Base-by-base conservation (phyloP, 2,113 vertebrate genomes). In the Calyptommatus sinebrachiatus region DNA sequence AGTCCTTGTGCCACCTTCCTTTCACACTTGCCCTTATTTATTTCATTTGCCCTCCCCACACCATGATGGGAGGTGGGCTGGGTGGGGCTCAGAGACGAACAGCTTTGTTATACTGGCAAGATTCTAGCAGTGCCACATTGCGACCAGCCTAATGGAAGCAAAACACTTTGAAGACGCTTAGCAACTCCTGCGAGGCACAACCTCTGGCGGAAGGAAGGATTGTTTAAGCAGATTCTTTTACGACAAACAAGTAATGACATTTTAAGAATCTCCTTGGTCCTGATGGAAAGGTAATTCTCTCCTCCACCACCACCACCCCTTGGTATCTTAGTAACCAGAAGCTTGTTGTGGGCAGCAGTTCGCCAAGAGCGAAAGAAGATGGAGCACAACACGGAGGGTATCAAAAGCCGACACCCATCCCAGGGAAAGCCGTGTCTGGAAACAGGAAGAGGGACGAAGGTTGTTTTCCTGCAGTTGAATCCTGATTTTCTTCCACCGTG, bases 121-220 rank as follows among this genome's bases (percentile, higher is more conserved):
- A 41, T 63, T 50, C 85, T 67, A 79, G 84, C 84, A 80, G 57
- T 50, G 70, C 82, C 83, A 63, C 7, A 29, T 65, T 88, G 75
- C 68, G 84, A 83, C 79, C 77, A 16, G 5, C 77, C 81, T 78
- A 84, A 88, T 83, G 61, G 75, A 60, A 67, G 66, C 46, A 61
- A 82, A 76, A 71, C 21, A 79, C 69, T 29, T 1, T n/a, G 83
- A 71, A 71, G 61, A 29, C 29, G 57, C 69, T 5, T 78, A 48
- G 48, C 26, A 18, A 31, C 77, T 48, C 7, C 77, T 48, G 26
- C 62, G 28, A 45, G 21, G 26, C 7, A 65, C 8, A n/a, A 53
- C 61, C 35, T 28, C 62, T 41, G 48, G 8, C 8, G 2, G 57
- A 24, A 18, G 73, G 61, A 24, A 31, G 53, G 20, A 67, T 70